phyloP scores from a whole-genome alignment of 2,113 vertebrate species.

The Carollia perspicillata region DNA sequence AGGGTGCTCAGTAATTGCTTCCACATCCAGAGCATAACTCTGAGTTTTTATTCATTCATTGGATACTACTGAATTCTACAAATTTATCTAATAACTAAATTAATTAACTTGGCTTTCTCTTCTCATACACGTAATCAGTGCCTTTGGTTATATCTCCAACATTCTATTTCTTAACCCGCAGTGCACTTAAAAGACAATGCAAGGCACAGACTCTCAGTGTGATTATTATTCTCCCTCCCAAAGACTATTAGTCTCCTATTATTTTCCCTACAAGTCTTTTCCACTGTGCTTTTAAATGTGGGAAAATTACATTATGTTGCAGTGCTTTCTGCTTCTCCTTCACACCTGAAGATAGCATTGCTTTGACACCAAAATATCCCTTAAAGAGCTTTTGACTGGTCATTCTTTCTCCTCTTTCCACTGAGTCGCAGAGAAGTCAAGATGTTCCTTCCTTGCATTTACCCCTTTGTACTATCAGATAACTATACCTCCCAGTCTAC shows the following conservation, averaged over 20 bases:
- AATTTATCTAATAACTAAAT: neutral
- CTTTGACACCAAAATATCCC: neutral
- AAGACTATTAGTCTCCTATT: neutral
- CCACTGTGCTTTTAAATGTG: neutral
- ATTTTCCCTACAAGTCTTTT: neutral
- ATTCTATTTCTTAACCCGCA: neutral
- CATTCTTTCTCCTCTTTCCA: neutral
- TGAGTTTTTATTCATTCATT: neutral
- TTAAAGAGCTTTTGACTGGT: neutral
- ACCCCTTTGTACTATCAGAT: neutral
- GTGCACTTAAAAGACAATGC: neutral
- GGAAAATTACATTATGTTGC: neutral
- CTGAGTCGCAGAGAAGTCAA: neutral
- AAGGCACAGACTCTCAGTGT: neutral
- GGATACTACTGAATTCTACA: neutral
- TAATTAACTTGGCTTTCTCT: neutral
- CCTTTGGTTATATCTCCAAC: neutral
- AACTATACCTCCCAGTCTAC: too few species aligned
- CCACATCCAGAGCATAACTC: neutral
- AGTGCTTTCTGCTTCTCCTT: neutral
- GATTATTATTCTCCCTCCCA: neutral
- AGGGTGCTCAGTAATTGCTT: neutral
- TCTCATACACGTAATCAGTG: neutral
- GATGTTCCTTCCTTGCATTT: neutral
- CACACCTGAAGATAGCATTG: neutral